A percentile compares a stretch with the other conserved stretches of the same genome.
Conservation (phyloP, 2,113 vertebrate species). For the Eulacestoma nigropectus region DNA sequence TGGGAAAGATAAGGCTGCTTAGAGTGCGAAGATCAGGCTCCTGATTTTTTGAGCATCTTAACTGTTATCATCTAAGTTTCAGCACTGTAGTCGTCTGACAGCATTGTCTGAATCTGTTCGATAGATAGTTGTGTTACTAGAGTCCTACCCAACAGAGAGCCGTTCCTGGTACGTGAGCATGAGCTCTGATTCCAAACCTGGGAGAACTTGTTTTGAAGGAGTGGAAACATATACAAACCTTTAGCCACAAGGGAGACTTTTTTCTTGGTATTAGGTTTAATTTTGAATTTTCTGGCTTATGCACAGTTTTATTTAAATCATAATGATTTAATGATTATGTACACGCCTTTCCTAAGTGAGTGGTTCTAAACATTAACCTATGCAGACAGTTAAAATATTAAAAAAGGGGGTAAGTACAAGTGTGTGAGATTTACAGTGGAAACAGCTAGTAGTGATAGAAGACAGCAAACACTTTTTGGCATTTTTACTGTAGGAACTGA, state of each 20-base stretch:
- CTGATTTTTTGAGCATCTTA: background rate
- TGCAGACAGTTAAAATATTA: background rate
- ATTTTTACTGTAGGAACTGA: background rate
- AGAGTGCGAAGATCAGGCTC: background rate
- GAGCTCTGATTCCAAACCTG: background rate
- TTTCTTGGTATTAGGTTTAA: background rate
- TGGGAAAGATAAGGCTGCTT: background rate
- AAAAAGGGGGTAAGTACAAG: background rate
- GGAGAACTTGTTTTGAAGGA: background rate
- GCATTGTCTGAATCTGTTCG: rapidly evolving
- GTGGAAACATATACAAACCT: background rate
- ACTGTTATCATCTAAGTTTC: background rate
- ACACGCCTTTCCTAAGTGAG: background rate
- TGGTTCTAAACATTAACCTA: background rate
- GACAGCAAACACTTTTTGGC: background rate
- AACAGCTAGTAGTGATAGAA: background rate
- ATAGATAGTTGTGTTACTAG: background rate
- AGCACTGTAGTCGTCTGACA: background rate
- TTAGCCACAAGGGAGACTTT: background rate
- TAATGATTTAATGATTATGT: background rate
- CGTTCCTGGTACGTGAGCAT: background rate
- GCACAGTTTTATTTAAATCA: background rate
- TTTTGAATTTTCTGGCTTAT: background rate
- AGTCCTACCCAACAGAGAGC: background rate
- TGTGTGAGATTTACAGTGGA: background rate